phyloP scores from a whole-genome alignment of 1,140 invertebrate genomes.

The Helicorthomorpha holstii region DNA sequence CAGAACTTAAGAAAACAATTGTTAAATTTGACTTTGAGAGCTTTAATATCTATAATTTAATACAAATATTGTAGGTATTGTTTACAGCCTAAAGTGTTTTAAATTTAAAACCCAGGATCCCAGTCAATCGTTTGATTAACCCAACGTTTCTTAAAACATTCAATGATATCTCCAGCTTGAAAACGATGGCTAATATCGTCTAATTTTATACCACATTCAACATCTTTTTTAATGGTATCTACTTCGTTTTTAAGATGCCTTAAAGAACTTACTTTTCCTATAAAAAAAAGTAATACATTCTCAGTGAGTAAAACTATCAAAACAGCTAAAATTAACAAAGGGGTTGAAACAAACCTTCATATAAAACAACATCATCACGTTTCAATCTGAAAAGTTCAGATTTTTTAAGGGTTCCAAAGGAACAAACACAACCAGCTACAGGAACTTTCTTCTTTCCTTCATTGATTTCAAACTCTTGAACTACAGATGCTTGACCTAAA shows the following conservation, averaged over 20 bases:
- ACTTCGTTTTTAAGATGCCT: constrained; percentile 80
- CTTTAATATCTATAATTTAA: no score
- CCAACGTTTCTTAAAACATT: constrained; percentile 52
- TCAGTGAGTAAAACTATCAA: constrained; percentile 1
- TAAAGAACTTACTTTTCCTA: constrained; percentile 59
- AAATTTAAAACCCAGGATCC: constrained; percentile 56
- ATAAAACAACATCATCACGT: constrained; percentile 48
- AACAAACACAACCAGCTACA: constrained; percentile 74
- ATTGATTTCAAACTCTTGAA: constrained; percentile 66
- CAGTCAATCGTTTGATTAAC: constrained; percentile 48
- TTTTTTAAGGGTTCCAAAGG: constrained; percentile 55
- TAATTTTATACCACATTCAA: constrained; percentile 73
- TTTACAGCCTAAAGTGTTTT: background rate
- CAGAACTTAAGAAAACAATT: no score
- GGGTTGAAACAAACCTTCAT: constrained; percentile 39
- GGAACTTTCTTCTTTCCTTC: constrained; percentile 63
- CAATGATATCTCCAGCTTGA: constrained; percentile 53
- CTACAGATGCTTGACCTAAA: constrained; percentile 65
- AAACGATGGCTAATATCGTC: constrained; percentile 42
- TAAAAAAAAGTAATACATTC: constrained; percentile 15
- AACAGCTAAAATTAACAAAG: background rate
- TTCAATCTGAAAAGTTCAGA: constrained; percentile 46
- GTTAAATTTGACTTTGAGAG: no score
- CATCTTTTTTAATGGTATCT: constrained; percentile 56
- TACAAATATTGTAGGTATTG: no score